Percentiles rank a stretch among this genome's conserved stretches.
Evolutionary conservation across 2,113 vertebrate genomes (phyloP).

Genomic region (Xyrauchen texanus): DNA sequence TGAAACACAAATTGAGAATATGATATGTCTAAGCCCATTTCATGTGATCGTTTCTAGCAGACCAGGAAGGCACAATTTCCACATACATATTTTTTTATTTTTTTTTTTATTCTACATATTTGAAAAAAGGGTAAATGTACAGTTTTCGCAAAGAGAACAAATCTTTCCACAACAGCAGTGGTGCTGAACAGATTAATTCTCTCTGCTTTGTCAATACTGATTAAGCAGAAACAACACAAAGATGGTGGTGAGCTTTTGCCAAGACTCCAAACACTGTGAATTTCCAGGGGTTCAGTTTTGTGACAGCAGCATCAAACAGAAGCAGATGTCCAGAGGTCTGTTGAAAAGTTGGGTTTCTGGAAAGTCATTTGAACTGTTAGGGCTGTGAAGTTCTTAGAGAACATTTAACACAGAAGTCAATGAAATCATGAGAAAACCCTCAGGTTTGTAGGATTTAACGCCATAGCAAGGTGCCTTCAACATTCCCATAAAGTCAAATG

Average conservation of each 20-base stretch:
- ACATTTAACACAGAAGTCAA: not conserved
- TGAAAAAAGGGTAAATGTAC: constrained; percentile 53
- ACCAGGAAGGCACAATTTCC: constrained; percentile 62
- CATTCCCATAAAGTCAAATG: not conserved
- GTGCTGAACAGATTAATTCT: constrained; percentile 10
- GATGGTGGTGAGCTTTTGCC: not conserved
- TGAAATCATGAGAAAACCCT: constrained; percentile 4
- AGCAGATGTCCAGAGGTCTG: constrained; percentile 1
- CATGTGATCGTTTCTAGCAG: constrained; percentile 39
- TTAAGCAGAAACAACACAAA: constrained; percentile 17
- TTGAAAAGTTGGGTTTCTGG: not conserved
- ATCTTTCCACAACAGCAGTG: not conserved
- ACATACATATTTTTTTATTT: constrained; percentile 50
- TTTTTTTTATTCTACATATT: constrained; percentile 10
- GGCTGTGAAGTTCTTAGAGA: not conserved
- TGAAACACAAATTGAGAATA: constrained; percentile 15
- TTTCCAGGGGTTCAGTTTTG: constrained; percentile 5
- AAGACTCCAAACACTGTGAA: constrained; percentile 29
- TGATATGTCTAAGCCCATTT: constrained; percentile 40
- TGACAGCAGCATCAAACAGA: not conserved
- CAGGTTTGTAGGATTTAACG: constrained; percentile 8
- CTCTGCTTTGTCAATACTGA: constrained; percentile 63
- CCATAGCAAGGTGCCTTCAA: not conserved
- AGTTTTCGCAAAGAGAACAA: constrained; percentile 32
- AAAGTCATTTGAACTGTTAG: not conserved